Conservation (phyloP, 2,797 vertebrate genomes). For the Euphonia xanthogaster region DNA sequence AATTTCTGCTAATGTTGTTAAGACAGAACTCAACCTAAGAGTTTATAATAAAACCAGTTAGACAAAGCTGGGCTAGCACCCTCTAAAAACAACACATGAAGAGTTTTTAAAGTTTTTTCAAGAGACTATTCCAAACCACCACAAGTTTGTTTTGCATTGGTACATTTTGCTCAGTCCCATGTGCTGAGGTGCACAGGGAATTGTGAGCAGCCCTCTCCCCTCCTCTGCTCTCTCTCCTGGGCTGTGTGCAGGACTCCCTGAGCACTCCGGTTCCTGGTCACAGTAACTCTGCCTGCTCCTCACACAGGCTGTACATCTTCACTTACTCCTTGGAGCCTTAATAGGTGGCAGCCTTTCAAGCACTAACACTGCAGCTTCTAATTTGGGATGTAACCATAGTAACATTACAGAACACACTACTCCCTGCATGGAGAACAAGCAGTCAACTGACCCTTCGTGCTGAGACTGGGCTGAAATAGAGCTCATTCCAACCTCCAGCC, state of each 20-base stretch:
- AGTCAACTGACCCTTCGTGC: neutral
- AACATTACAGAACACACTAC: slow-evolving; percentile 33
- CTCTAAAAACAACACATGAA: rapidly evolving
- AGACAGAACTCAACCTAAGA: neutral
- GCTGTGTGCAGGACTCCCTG: neutral
- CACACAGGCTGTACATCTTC: neutral
- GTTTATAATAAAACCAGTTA: neutral
- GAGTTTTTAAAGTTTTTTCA: neutral
- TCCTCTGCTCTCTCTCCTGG: neutral
- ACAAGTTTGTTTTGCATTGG: neutral
- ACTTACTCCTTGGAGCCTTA: neutral
- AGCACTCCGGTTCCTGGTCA: neutral
- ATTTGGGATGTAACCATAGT: slow-evolving; percentile 48
- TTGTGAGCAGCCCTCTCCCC: neutral
- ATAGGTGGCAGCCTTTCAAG: slow-evolving; percentile 38
- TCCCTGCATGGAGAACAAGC: slow-evolving; percentile 16
- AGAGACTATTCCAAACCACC: neutral
- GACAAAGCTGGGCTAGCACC: neutral
- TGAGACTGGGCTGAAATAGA: neutral
- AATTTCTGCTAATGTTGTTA: neutral
- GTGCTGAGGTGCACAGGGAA: rapidly evolving
- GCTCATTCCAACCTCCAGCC: neutral
- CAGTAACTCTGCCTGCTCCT: rapidly evolving
- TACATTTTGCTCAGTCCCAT: neutral
- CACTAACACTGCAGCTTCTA: slow-evolving; percentile 6